Percentiles rank a stretch among this genome's conserved stretches.
These are phyloP conservation scores for Mythimna loreyi DNA, from an alignment of 2,888 invertebrate genomes.

Conservation along the genomic window DNA sequence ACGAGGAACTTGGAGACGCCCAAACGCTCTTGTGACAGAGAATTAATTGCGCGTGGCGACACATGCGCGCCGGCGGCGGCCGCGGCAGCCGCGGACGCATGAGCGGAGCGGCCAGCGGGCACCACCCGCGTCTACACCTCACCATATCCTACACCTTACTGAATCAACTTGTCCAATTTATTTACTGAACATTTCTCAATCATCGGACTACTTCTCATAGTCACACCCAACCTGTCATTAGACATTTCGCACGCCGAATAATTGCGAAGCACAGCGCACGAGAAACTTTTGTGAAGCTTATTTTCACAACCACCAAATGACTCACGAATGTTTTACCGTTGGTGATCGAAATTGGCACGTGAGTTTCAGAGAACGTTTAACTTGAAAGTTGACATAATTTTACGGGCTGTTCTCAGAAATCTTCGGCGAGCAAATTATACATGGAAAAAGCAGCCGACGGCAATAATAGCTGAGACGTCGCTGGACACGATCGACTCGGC, in stretches of 20 bases:
- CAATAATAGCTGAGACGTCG: conserved; percentile 62
- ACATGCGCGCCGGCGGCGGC: conserved; percentile 76
- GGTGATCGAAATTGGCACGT: conserved; percentile 64
- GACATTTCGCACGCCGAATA: conserved; percentile 52
- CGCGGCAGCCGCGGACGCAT: conserved; percentile 51
- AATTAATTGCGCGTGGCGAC: conserved; percentile 90
- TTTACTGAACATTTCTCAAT: conserved; percentile 42
- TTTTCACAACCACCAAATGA: conserved; percentile 64
- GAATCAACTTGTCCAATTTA: conserved; percentile 46
- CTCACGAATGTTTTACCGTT: conserved; percentile 65
- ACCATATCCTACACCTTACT: conserved; percentile 25
- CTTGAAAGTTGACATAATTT: conserved; percentile 66
- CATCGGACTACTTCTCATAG: conserved; percentile 36
- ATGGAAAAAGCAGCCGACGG: conserved; percentile 62
- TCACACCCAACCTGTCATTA: conserved; percentile 57
- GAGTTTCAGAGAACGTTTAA: conserved; percentile 68
- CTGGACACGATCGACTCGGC: conserved; percentile 70
- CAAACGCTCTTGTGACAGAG: conserved; percentile 90
- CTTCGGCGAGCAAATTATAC: conserved; percentile 63
- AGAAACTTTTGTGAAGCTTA: conserved; percentile 61
- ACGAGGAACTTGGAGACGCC: conserved; percentile 87
- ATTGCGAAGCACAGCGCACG: conserved; percentile 45
- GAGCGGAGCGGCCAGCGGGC: conserved; percentile 60
- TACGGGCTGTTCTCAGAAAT: conserved; percentile 58
- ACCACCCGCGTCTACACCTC: neutral